Evolutionary conservation across 2,797 vertebrate genomes (phyloP).

Genomic region (Thamnophis elegans): DNA sequence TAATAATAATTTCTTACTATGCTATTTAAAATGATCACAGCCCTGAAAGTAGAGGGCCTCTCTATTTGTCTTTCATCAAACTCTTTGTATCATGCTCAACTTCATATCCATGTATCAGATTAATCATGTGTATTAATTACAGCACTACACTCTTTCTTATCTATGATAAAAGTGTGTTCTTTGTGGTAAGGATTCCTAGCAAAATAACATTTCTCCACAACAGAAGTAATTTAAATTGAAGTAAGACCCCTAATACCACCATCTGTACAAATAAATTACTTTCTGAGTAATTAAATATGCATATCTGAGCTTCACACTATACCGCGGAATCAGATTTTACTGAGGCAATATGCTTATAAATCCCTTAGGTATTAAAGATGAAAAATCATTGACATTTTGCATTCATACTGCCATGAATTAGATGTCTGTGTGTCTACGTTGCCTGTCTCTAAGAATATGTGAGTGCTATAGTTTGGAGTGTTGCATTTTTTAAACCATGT

Average conservation of each 20-base stretch:
- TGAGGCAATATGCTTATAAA: slow-evolving; percentile 78
- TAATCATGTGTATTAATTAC: slow-evolving; percentile 63
- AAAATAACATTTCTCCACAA: slow-evolving; percentile 64
- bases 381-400: slow-evolving; percentile 64
- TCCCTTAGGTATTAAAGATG: slow-evolving; percentile 72
- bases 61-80: slow-evolving; percentile 33
- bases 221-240: slow-evolving; percentile 74
- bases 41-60: slow-evolving; percentile 26
- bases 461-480: slow-evolving; percentile 32
- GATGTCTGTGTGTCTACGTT: neutral
- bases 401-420: slow-evolving; percentile 63
- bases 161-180: slow-evolving; percentile 65
- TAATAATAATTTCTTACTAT: neutral
- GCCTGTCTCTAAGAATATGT: neutral
- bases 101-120: slow-evolving; percentile 53
- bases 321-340: slow-evolving; percentile 78
- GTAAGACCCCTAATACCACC: slow-evolving; percentile 75
- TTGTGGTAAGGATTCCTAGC: slow-evolving; percentile 62
- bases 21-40: neutral
- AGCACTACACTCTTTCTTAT: slow-evolving; percentile 59
- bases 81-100: slow-evolving; percentile 27
- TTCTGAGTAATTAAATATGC: slow-evolving; percentile 80
- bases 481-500: slow-evolving; percentile 54
- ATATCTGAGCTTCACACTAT: slow-evolving; percentile 75
- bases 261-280: slow-evolving; percentile 77